Evolutionary conservation across 2,797 vertebrate species (phyloP).

Genomic region (Rhyacichthys aspro): DNA sequence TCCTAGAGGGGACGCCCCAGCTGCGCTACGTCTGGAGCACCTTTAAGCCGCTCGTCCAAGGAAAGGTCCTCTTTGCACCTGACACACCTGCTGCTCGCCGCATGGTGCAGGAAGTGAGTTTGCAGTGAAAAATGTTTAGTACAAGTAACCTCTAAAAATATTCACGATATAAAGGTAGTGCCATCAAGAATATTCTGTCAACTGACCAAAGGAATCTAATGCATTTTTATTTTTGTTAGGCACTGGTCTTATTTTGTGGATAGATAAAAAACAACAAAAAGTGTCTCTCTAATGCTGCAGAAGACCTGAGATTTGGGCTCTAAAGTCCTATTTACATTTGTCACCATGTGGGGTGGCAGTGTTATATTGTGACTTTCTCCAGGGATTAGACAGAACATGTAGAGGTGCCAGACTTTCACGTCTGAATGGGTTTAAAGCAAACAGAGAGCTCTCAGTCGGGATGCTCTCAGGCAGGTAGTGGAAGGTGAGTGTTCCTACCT

Average conservation of each 20-base stretch:
- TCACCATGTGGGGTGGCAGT: constrained; percentile 27
- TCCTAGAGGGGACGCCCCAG: constrained; percentile 86
- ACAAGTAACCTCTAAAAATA: background rate
- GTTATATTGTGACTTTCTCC: constrained; percentile 44
- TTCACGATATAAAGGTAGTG: background rate
- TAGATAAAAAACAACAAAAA: no score
- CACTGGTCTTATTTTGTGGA: no score
- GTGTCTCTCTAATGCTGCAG: no score
- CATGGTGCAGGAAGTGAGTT: constrained; percentile 87
- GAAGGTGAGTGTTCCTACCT: constrained; percentile 4
- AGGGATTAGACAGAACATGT: constrained; percentile 46
- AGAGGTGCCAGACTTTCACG: constrained; percentile 41
- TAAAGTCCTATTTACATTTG: constrained; percentile 70
- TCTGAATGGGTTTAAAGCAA: constrained; percentile 23
- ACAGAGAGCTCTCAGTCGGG: constrained; percentile 24
- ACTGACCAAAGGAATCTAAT: no score
- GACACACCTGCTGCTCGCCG: constrained; percentile 85
- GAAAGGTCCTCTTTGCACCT: constrained; percentile 93
- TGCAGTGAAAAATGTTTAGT: background rate
- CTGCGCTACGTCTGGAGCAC: constrained; percentile 90
- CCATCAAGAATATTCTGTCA: no score
- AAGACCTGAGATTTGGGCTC: constrained; percentile 20
- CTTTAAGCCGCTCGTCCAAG: constrained; percentile 88
- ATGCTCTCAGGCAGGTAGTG: constrained; percentile 1
- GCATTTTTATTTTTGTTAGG: no score